Evolutionary conservation across 1,140 invertebrate genomes (phyloP), one percentile per base, ranked within the genome.

Genomic region (Ericerus pela): DNA sequence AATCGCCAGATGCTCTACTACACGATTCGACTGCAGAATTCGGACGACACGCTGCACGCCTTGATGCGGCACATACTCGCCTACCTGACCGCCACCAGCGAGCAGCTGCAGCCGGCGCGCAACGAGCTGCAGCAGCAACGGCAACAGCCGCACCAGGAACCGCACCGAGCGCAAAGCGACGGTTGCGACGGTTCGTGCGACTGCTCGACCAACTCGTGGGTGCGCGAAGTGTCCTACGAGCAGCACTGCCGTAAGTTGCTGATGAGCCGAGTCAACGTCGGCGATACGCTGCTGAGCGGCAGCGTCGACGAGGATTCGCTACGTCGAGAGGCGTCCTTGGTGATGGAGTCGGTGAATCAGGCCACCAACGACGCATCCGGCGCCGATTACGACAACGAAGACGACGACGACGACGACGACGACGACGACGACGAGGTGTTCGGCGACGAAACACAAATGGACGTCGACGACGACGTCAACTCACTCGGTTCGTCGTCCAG

Each of bases 161-260:
- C 41, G 16, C 41, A 47, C 18, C 6, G 22, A 22, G 22, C 41
- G 41, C 41, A 47, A 14, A 22, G 14, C 41, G 41, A 18, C 41
- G 41, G 22, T 47, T 47, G 41, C 41, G 41, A 47, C 14, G 41
- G 41, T 47, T 47, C 41, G 10, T 22, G 41, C 41, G 41, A 47
- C 16, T 47, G 41, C 20, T 24, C 22, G 20, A 24, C 41, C 10
- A 47, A 47, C 16, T 3, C 11, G 14, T 47, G 41, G 41, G 16
- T 47, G 4, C 41, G 26, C 41, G 41, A 47, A 14, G 12, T 47
- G 4, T 47, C 41, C 20, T 47, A 47, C 41, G 41, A 47, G 14
- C 3, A 47, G 18, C 41, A 47, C 41, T 47, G 26, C 20, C 22
- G 41, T 8, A 47, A 47, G 14, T 16, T 47, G 3, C 41, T 47